A percentile compares a stretch with the other conserved stretches of the same genome.
phyloP scores from a whole-genome alignment of 2,888 invertebrate genomes.

The Merodon equestris region DNA sequence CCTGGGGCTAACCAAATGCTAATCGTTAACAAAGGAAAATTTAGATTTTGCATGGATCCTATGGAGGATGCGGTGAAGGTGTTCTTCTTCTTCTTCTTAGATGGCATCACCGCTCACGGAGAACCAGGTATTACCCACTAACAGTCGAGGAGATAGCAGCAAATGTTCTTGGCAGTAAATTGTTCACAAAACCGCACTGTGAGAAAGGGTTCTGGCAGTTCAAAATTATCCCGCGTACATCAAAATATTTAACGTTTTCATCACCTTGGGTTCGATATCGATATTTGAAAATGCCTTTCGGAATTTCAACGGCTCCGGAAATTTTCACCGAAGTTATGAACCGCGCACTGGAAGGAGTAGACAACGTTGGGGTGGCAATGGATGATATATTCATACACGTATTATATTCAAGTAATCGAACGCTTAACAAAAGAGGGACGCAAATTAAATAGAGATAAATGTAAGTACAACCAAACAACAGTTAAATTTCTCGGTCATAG shows the following conservation, averaged over 20 bases:
- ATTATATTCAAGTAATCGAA: neutral
- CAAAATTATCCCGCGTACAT: conserved; percentile 23
- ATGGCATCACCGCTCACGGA: too few species aligned
- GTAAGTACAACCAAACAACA: too few species aligned
- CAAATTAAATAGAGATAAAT: too few species aligned
- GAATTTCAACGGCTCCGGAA: conserved; percentile 48
- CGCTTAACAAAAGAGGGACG: neutral
- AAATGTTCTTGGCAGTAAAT: conserved; percentile 12
- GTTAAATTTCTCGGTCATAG: too few species aligned
- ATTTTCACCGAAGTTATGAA: too few species aligned
- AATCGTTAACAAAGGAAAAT: too few species aligned
- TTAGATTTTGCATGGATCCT: neutral
- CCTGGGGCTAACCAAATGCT: neutral
- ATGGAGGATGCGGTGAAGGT: neutral
- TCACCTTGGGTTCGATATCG: conserved; percentile 61
- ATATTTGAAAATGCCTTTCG: conserved; percentile 48
- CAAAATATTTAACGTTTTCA: conserved; percentile 41
- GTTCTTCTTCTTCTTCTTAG: too few species aligned
- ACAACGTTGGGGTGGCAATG: too few species aligned
- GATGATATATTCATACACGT: neutral
- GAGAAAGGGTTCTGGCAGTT: conserved; percentile 69
- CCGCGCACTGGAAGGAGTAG: too few species aligned
- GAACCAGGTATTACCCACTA: neutral
- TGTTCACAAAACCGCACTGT: too few species aligned
- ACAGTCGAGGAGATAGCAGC: neutral